A percentile compares a stretch with the other conserved stretches of the same genome.
These are phyloP conservation scores for Cairina moschata DNA, from an alignment of 2,113 vertebrate species.

Conservation along the genomic window DNA sequence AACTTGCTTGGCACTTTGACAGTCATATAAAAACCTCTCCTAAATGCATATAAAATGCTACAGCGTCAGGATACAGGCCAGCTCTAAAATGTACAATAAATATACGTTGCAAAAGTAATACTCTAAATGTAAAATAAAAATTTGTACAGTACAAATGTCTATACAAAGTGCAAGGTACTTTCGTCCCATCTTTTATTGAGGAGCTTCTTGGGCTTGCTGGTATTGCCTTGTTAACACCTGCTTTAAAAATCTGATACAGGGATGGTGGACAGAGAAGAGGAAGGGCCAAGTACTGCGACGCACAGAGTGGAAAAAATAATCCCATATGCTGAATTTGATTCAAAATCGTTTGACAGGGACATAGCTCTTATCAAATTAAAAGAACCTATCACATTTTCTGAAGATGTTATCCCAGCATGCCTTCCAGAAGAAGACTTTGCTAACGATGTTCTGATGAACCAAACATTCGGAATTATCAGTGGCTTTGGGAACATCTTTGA, in stretches of 20 bases:
- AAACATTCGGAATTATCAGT: slow-evolving; percentile 77
- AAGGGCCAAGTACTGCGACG: slow-evolving; percentile 53
- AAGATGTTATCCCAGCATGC: slow-evolving; percentile 85
- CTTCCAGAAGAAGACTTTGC: slow-evolving; percentile 85
- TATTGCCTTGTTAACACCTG: background rate
- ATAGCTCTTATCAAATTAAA: slow-evolving; percentile 84
- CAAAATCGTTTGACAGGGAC: slow-evolving; percentile 78
- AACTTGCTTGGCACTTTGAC: background rate
- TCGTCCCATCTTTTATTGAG: background rate
- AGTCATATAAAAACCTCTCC: background rate
- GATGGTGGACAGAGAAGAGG: slow-evolving; percentile 70
- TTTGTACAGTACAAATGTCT: background rate
- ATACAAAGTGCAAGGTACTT: background rate
- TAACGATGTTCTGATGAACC: slow-evolving; percentile 81
- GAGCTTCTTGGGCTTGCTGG: background rate
- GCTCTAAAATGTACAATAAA: too few species aligned
- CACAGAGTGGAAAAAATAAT: slow-evolving; percentile 76
- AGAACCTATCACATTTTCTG: slow-evolving; percentile 80
- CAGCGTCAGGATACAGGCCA: background rate
- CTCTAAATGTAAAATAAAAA: too few species aligned
- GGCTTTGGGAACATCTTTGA: slow-evolving; percentile 82
- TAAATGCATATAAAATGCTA: background rate
- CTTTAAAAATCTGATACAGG: slow-evolving; percentile 75
- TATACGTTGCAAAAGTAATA: too few species aligned
- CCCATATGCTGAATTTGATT: slow-evolving; percentile 71